Conservation (phyloP, 1,140 invertebrate genomes). For the Leptonema lineaticorne region DNA sequence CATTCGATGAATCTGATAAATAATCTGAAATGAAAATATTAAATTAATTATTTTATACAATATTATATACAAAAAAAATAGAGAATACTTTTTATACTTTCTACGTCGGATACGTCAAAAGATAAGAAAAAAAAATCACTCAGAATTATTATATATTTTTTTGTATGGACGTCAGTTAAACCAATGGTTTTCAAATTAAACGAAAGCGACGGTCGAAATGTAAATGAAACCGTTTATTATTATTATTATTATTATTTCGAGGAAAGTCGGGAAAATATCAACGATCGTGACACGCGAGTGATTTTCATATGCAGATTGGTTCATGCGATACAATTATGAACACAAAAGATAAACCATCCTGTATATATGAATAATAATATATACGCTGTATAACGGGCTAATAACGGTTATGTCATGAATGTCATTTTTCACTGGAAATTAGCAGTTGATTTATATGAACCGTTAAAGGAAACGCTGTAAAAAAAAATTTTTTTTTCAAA, state of each 20-base stretch:
- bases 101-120: not conserved
- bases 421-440: no score
- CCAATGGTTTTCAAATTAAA: conserved; percentile 16
- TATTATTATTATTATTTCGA: no score
- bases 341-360: no score
- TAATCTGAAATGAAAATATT: not conserved
- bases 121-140: not conserved
- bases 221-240: conserved; percentile 14
- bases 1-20: not conserved
- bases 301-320: not conserved
- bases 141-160: not conserved
- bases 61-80: not conserved
- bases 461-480: no score
- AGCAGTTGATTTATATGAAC: no score
- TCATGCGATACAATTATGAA: not conserved
- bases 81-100: not conserved
- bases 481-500: no score
- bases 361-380: no score
- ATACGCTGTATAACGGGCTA: no score
- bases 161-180: not conserved
- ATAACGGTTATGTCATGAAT: no score
- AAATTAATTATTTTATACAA: not conserved
- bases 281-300: not conserved
- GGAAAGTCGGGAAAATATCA: not conserved
- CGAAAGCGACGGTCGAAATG: conserved; percentile 17